Evolutionary conservation across 2,797 vertebrate species (phyloP).

Genomic region (Limosa lapponica): DNA sequence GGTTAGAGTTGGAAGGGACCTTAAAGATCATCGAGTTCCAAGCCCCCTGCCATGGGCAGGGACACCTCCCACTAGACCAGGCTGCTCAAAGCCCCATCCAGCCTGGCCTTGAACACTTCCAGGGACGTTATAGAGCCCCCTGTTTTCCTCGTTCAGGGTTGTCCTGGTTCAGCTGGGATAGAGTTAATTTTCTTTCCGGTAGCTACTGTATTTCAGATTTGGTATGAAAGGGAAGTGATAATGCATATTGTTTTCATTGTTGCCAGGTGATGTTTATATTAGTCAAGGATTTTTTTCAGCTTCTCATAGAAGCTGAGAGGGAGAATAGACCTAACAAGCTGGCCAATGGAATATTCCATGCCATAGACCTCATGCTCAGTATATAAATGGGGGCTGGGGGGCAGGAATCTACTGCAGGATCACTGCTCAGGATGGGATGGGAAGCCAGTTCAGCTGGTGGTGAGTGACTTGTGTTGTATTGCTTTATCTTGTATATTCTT

Average conservation of each 20-base stretch:
- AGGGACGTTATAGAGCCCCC: too few species aligned
- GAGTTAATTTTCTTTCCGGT: too few species aligned
- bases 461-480: neutral
- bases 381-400: neutral
- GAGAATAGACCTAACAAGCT: neutral
- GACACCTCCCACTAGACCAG: neutral
- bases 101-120: too few species aligned
- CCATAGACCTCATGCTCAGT: neutral
- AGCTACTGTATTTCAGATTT: too few species aligned
- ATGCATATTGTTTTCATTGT: neutral
- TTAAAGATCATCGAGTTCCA: neutral
- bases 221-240: neutral
- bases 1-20: neutral
- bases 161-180: too few species aligned
- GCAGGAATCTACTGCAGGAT: neutral
- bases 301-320: neutral
- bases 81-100: neutral
- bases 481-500: neutral
- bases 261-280: neutral
- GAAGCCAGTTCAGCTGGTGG: neutral
- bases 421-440: neutral
- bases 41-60: neutral
- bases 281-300: neutral
- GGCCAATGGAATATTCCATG: neutral
- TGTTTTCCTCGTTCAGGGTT: too few species aligned